Conservation (phyloP, 2,797 vertebrate species). For the Ctenopoma multispine region DNA sequence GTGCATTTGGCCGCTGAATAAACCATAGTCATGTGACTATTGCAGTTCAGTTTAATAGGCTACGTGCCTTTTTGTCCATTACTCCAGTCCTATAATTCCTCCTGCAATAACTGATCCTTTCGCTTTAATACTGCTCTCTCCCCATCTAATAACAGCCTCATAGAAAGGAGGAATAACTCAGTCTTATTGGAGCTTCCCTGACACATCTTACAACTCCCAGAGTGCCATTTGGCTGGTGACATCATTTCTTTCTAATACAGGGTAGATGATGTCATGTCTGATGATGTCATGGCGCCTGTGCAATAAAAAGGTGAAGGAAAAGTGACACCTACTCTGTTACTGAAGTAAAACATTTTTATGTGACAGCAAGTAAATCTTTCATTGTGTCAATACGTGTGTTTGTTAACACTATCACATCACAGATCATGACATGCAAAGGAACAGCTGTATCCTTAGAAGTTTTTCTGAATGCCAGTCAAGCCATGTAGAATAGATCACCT, state of each 20-base stretch:
- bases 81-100: conserved; percentile 19
- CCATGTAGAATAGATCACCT: neutral
- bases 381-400: conserved; percentile 15
- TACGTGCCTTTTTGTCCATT: conserved; percentile 25
- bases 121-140: conserved; percentile 36
- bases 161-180: conserved; percentile 71
- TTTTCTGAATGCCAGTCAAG: conserved; percentile 30
- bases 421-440: neutral
- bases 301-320: conserved; percentile 26
- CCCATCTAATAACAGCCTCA: conserved; percentile 53
- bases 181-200: conserved; percentile 68
- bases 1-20: conserved; percentile 15
- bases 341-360: conserved; percentile 38
- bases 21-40: conserved; percentile 9
- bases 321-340: conserved; percentile 15
- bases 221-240: conserved; percentile 71
- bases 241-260: conserved; percentile 72
- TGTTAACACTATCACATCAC: conserved; percentile 7
- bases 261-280: conserved; percentile 60
- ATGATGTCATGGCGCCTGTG: conserved; percentile 72
- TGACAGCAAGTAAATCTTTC: conserved; percentile 22
- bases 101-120: conserved; percentile 34
- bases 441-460: neutral
- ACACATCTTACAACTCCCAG: conserved; percentile 69
- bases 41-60: conserved; percentile 26